Evolutionary conservation across 1,140 invertebrate species (phyloP), one percentile per base, ranked within the genome.

Genomic region (Zaprionus ghesquierei): DNA sequence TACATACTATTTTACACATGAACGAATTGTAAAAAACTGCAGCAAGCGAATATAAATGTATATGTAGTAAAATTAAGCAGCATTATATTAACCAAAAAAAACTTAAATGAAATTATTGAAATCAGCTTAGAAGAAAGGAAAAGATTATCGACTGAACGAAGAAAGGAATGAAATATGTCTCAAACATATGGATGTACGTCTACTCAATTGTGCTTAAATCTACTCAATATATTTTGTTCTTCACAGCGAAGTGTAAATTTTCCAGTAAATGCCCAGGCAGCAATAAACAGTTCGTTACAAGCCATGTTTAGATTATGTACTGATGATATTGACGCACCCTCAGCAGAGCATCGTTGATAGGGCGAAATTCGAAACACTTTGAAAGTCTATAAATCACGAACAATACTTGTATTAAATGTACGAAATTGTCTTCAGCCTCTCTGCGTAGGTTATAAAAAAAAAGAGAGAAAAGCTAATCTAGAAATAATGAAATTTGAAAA

Each of bases 61-160:
- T 87, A 84, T 87, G 84, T 87, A 80, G 58, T 84, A 75, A 89
- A 62, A 84, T 84, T 87, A 87, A 87, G 84, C 84, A 89, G 77
- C 79, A 87, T 89, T 84, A 89, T 89, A 87, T 89, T 87, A 87
- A 89, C 84, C 79, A 89, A 87, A 87, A 41, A 38, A n/a, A 76
- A 72, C 62, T 54, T 73, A 79, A 71, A 73, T 41, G 62, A 79
- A 84, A 70, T 66, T 73, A 82, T 84, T 70, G 63, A 87, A 89
- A 82, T 82, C 82, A 89, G 84, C 70, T 65, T 75, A 65, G 61
- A 76, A 49, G 60, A 54, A 85, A 75, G 25, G 46, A 63, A 65
- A 61, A 56, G 15, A 56, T 49, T 70, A 23, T 18, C 68, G 64
- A 73, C 58, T 73, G 58, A 69, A 27, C 27, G 23, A 75, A 41